A percentile compares a stretch with the other conserved stretches of the same genome.
phyloP scores from a whole-genome alignment of 2,797 vertebrate genomes.

The Rhinophrynus dorsalis region DNA sequence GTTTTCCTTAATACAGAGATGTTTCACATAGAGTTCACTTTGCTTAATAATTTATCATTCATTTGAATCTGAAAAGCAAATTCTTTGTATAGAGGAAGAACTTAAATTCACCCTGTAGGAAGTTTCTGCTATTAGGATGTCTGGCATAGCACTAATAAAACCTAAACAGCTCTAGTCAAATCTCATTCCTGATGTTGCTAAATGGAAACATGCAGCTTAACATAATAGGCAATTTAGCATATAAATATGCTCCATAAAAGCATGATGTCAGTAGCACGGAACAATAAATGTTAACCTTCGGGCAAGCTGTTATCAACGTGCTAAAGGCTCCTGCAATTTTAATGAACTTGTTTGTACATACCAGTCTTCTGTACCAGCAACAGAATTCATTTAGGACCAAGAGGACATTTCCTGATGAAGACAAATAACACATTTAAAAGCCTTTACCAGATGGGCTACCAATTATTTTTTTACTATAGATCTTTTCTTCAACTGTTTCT shows the following conservation, averaged over 20 bases:
- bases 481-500: slow-evolving; percentile 36
- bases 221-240: slow-evolving; percentile 75
- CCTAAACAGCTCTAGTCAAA: slow-evolving; percentile 67
- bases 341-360: slow-evolving; percentile 70
- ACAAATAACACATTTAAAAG: slow-evolving; percentile 40
- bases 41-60: slow-evolving; percentile 24
- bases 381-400: slow-evolving; percentile 47
- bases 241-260: slow-evolving; percentile 72
- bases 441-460: slow-evolving; percentile 26
- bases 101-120: slow-evolving; percentile 56
- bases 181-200: slow-evolving; percentile 70
- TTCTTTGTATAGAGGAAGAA: slow-evolving; percentile 43
- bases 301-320: slow-evolving; percentile 71
- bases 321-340: slow-evolving; percentile 66
- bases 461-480: slow-evolving; percentile 40
- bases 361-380: slow-evolving; percentile 49
- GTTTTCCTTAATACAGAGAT: neutral
- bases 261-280: slow-evolving; percentile 67
- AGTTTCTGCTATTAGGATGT: slow-evolving; percentile 59
- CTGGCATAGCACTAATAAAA: slow-evolving; percentile 68
- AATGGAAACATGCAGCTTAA: slow-evolving; percentile 67
- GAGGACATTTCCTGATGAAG: slow-evolving; percentile 37
- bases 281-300: slow-evolving; percentile 72
- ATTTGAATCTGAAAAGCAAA: slow-evolving; percentile 20
- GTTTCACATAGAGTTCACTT: neutral